A percentile compares a stretch with the other conserved stretches of the same genome.
These are phyloP conservation scores for Lordiphosa collinella DNA, from an alignment of 1,140 invertebrate genomes.

Conservation along the genomic window DNA sequence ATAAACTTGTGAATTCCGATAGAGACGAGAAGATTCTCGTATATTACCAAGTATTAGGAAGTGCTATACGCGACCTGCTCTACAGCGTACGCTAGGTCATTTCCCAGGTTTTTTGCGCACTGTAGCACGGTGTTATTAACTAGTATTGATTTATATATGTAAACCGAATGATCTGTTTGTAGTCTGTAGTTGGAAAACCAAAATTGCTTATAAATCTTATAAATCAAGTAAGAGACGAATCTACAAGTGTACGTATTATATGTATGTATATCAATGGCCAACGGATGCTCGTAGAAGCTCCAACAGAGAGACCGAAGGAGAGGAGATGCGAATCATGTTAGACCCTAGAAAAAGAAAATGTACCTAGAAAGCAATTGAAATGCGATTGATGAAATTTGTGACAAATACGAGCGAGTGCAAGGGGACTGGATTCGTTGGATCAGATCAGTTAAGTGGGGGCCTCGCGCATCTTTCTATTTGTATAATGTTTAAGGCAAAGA, in stretches of 20 bases:
- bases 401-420: slow-evolving; percentile 56
- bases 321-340: slow-evolving; percentile 10
- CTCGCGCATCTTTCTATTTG: slow-evolving; percentile 9
- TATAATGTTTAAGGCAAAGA: slow-evolving; percentile 2
- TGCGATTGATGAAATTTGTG: slow-evolving; percentile 73
- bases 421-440: slow-evolving; percentile 8
- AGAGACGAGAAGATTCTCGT: too few species aligned
- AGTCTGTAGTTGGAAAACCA: slow-evolving; percentile 23
- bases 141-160: slow-evolving; percentile 61
- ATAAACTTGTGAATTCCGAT: too few species aligned
- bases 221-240: not conserved
- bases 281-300: slow-evolving; percentile 6
- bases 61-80: too few species aligned
- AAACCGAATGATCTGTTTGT: slow-evolving; percentile 31
- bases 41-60: too few species aligned
- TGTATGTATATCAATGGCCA: slow-evolving; percentile 34
- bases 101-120: too few species aligned
- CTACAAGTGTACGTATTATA: slow-evolving; percentile 7
- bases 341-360: slow-evolving; percentile 54
- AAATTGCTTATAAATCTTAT: slow-evolving; percentile 21
- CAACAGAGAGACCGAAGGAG: not conserved
- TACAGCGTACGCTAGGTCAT: too few species aligned
- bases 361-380: slow-evolving; percentile 74
- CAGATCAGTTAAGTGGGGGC: slow-evolving; percentile 4
- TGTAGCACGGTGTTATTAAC: too few species aligned